Conservation (phyloP, 1,140 invertebrate species). For the Drosophila nannoptera region DNA sequence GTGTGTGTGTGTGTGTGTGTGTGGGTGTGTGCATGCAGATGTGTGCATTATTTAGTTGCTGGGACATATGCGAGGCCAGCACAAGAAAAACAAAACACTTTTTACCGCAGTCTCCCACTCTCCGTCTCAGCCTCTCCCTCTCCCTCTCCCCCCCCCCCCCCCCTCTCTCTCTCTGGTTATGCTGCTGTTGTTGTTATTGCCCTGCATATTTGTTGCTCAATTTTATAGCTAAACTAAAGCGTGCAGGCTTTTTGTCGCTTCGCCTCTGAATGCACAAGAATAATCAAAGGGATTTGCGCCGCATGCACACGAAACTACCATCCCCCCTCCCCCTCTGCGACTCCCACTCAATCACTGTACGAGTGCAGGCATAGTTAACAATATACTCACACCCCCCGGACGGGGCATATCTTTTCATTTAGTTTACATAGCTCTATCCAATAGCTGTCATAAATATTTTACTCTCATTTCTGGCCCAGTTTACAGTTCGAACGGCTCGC, state of each 20-base stretch:
- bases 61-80: conserved; percentile 13
- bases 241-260: conserved; percentile 40
- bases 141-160: too few species aligned
- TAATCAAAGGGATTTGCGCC: conserved; percentile 51
- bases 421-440: conserved; percentile 21
- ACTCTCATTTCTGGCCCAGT: conserved; percentile 40
- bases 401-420: conserved; percentile 27
- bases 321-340: background rate
- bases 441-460: conserved; percentile 61
- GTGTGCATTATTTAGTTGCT: conserved; percentile 45
- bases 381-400: background rate
- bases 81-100: conserved; percentile 10
- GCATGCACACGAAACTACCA: conserved; percentile 29
- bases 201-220: conserved; percentile 47
- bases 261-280: conserved; percentile 46
- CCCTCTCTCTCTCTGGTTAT: conserved; percentile 9
- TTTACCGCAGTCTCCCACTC: conserved; percentile 1
- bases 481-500: too few species aligned
- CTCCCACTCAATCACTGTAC: background rate
- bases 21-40: conserved; percentile 17
- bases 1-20: background rate
- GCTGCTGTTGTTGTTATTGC: conserved; percentile 22
- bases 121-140: background rate
- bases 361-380: conserved; percentile 8
- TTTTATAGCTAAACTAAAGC: conserved; percentile 45